phyloP scores from a whole-genome alignment of 1,140 invertebrate species.

The Spodoptera litura region DNA sequence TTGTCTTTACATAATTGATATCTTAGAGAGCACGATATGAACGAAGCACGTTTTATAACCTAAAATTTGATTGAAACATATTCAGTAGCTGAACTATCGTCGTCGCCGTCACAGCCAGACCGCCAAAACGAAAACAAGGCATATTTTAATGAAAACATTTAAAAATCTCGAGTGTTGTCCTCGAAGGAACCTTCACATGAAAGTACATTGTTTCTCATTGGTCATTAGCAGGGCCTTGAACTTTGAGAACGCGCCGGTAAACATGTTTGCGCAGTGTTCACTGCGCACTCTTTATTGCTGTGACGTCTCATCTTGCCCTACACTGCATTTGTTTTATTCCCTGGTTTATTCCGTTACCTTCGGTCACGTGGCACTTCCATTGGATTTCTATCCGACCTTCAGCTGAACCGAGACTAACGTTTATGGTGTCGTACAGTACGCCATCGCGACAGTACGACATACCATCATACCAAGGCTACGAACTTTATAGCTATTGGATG shows the following conservation, averaged over 20 bases:
- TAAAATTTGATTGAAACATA: not conserved
- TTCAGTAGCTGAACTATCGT: not conserved
- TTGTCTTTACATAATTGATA: too few species aligned
- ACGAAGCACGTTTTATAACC: too few species aligned
- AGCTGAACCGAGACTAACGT: constrained; percentile 39
- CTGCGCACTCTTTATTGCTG: constrained; percentile 77
- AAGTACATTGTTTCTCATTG: constrained; percentile 73
- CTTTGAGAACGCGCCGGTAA: constrained; percentile 79
- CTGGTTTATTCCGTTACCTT: constrained; percentile 58
- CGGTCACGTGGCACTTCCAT: constrained; percentile 49
- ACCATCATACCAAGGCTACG: constrained; percentile 33
- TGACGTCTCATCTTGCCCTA: constrained; percentile 68
- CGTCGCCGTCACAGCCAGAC: not conserved
- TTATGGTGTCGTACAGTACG: constrained; percentile 38
- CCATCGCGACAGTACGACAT: constrained; percentile 28
- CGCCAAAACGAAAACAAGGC: not conserved
- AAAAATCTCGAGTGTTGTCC: constrained; percentile 56
- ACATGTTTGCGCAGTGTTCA: constrained; percentile 81
- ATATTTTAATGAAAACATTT: not conserved
- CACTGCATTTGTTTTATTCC: constrained; percentile 54
- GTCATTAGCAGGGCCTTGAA: constrained; percentile 73
- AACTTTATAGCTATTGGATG: constrained; percentile 24
- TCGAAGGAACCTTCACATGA: constrained; percentile 71
- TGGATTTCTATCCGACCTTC: constrained; percentile 44
- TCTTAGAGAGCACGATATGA: too few species aligned